Evolutionary conservation across 2,797 vertebrate species (phyloP).

Genomic region (Amazona finschi): DNA sequence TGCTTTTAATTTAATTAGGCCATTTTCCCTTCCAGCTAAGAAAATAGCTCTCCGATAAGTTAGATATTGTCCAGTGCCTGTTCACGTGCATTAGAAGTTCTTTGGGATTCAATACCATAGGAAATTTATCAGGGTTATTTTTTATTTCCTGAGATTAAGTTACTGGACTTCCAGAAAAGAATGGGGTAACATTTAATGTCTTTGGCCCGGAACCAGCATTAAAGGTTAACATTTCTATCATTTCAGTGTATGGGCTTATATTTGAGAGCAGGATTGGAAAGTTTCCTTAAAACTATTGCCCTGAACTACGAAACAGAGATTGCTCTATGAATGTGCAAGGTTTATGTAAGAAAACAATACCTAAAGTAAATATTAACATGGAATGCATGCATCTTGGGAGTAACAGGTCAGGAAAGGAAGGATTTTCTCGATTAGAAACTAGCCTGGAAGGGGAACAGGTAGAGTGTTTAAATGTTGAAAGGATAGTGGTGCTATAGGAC

Average conservation of each 20-base stretch:
- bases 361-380: background rate
- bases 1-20: background rate
- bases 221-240: background rate
- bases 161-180: background rate
- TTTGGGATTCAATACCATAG: background rate
- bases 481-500: background rate
- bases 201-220: slow-evolving; percentile 1
- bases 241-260: background rate
- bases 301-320: background rate
- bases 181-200: background rate
- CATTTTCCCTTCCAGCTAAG: slow-evolving; percentile 17
- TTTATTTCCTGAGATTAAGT: slow-evolving; percentile 40
- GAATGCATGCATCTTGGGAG: background rate
- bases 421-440: background rate
- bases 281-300: background rate
- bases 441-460: background rate
- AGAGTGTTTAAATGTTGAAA: background rate
- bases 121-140: slow-evolving; percentile 6
- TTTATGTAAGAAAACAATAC: background rate
- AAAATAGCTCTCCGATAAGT: background rate
- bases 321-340: background rate
- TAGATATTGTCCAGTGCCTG: background rate
- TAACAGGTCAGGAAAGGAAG: background rate
- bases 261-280: background rate
- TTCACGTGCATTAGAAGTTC: background rate